Evolutionary conservation across 2,113 vertebrate species (phyloP), one percentile per base, ranked within the genome.

Genomic region (Collichthys lucidus): DNA sequence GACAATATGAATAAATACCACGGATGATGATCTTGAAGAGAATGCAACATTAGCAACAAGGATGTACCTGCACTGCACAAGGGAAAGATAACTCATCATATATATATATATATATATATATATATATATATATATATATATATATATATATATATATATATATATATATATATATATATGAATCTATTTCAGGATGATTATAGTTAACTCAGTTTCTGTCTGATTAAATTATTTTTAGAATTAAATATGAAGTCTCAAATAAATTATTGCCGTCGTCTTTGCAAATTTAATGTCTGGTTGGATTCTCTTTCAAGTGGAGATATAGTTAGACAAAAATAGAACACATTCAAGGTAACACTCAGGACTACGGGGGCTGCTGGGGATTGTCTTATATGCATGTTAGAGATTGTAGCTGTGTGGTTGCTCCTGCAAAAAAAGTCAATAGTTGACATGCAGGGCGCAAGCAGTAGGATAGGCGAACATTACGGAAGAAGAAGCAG

Each of bases 401-500:
- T 71, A 20, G 71, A 80, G 22, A 42, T 53, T 75, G 22, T 49
- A 29, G 57, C 35, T 59, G 46, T 82, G 80, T 67, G 77, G 84
- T 74, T 79, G 73, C 55, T 47, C 72, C 66, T 77, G 35, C 35
- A 57, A 31, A 72, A 67, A 65, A 73, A 84, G 75, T 74, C 82
- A 63, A 81, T 80, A 65, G 49, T 10, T 44, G 44, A 79, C 64
- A 65, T 77, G 35, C 61, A 65, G 72, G 59, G 29, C 31, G 31
- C 16, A 12, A 69, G 67, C 61, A 49, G 69, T 47, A 20, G 26
- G 70, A 52, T 14, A 15, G 56, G 56, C 52, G 55, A 14, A 75
- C 29, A 15, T 59, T 82, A 29, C 2, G 20, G 70, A 56, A 68
- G 49, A 49, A 72, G 60, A 31, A 61, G 20, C 46, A 11, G 69